These are phyloP conservation scores for Ophiodon elongatus DNA, from an alignment of 2,113 vertebrate genomes.

Conservation along the genomic window DNA sequence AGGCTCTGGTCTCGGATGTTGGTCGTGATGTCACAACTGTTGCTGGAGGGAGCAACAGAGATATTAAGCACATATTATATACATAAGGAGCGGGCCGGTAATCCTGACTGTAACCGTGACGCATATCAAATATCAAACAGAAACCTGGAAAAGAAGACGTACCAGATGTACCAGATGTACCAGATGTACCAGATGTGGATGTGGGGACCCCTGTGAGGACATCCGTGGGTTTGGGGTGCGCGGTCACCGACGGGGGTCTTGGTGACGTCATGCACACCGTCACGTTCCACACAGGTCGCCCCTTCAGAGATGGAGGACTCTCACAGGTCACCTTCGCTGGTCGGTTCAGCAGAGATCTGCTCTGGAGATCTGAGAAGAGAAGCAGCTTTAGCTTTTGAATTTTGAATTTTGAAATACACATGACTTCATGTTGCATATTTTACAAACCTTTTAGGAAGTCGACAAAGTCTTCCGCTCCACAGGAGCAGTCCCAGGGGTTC, in stretches of 20 bases:
- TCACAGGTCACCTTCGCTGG: slow-evolving; percentile 65
- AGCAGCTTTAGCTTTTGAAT: neutral
- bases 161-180: too few relatives aligned
- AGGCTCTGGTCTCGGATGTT: neutral
- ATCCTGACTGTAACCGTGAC: neutral
- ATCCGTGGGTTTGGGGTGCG: neutral
- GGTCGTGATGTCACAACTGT: neutral
- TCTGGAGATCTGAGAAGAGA: slow-evolving; percentile 71
- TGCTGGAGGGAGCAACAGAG: slow-evolving; percentile 11
- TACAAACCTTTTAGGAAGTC: slow-evolving; percentile 76
- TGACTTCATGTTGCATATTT: neutral
- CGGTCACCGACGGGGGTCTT: neutral
- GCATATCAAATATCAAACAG: neutral
- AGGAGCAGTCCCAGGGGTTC: slow-evolving; percentile 85
- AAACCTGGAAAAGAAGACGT: neutral
- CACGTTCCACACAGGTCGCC: slow-evolving; percentile 74
- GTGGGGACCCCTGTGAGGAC: neutral
- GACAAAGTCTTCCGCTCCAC: slow-evolving; percentile 70
- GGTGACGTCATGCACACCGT: slow-evolving; percentile 47
- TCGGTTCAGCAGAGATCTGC: slow-evolving; percentile 67
- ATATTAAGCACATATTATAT: too few relatives aligned
- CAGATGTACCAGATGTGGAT: slow-evolving; percentile 25
- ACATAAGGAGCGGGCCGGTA: neutral
- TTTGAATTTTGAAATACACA: too few relatives aligned
- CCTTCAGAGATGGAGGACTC: slow-evolving; percentile 64